Conservation (phyloP, 2,888 invertebrate genomes). For the Caenorhabditis sp. region DNA sequence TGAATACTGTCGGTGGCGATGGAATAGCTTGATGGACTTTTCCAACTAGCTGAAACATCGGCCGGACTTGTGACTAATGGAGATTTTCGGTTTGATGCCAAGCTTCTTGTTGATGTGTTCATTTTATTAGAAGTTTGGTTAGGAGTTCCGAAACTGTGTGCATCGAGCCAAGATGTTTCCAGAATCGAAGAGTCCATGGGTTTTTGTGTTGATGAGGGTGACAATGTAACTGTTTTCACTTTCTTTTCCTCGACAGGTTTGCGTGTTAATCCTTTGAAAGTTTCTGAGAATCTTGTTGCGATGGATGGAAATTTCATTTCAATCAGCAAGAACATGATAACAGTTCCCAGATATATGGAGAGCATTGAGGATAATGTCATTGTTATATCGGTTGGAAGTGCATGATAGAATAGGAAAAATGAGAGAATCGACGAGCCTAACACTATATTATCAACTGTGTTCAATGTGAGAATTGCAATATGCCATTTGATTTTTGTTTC, state of each 20-base stretch:
- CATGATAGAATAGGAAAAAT: constrained; percentile 3
- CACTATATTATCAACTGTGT: constrained; percentile 17
- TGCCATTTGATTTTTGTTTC: constrained; percentile 25
- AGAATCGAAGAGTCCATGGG: neutral
- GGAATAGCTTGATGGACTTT: constrained; percentile 19
- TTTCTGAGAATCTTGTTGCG: neutral
- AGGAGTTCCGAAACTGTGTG: constrained; percentile 36
- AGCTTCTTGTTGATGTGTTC: neutral
- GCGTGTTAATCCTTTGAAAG: neutral
- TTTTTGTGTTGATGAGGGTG: neutral
- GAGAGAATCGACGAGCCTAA: constrained; percentile 14
- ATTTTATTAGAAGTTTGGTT: constrained; percentile 3
- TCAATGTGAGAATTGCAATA: neutral
- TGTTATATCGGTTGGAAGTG: neutral
- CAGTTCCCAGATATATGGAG: constrained; percentile 2
- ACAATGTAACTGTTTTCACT: neutral
- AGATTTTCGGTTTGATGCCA: constrained; percentile 4
- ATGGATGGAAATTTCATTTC: constrained; percentile 32
- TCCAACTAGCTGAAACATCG: constrained; percentile 21
- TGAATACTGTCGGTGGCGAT: constrained; percentile 44
- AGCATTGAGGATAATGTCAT: constrained; percentile 3
- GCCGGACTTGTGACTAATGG: constrained; percentile 4
- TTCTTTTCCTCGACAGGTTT: neutral
- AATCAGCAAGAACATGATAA: constrained; percentile 9
- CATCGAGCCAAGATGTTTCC: constrained; percentile 36